Conservation (phyloP, 1,140 invertebrate species). For the Drosophila tropicalis region DNA sequence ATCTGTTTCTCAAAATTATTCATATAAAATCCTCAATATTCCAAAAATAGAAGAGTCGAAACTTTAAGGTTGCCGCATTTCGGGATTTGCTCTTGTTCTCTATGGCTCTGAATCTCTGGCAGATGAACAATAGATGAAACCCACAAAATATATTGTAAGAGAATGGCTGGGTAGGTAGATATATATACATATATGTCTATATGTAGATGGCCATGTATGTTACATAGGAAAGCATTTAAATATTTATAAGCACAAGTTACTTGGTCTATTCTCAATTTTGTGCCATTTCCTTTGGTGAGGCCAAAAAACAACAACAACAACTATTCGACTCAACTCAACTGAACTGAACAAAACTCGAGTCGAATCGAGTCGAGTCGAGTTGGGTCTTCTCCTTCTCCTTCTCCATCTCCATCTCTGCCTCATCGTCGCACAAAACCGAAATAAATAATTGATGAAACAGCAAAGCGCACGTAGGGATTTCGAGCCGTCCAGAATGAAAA, state of each 20-base stretch:
- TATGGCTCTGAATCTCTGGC: too few species aligned
- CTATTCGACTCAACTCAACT: neutral
- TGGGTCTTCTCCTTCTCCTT: conserved; percentile 15
- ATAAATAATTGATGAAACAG: conserved; percentile 70
- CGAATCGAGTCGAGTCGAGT: too few species aligned
- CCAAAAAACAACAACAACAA: conserved; percentile 1
- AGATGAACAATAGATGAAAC: too few species aligned
- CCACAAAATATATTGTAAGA: too few species aligned
- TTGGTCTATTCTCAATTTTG: conserved; percentile 20
- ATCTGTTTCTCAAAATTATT: too few species aligned
- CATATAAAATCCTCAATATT: too few species aligned
- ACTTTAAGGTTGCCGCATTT: too few species aligned
- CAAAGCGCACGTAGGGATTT: conserved; percentile 68
- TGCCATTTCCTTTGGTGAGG: conserved; percentile 14
- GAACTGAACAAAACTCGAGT: too few species aligned
- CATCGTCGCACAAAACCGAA: conserved; percentile 58
- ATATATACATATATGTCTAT: conserved; percentile 27
- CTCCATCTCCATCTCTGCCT: conserved; percentile 18
- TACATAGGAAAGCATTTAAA: conserved; percentile 14
- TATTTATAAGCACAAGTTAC: conserved; percentile 23
- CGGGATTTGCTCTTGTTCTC: too few species aligned
- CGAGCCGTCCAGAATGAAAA: conserved; percentile 22
- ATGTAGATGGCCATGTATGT: neutral
- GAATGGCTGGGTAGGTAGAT: conserved; percentile 9
- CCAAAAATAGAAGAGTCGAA: too few species aligned